phyloP scores from a whole-genome alignment of 2,888 invertebrate species.

The Synanthedon myopaeformis region DNA sequence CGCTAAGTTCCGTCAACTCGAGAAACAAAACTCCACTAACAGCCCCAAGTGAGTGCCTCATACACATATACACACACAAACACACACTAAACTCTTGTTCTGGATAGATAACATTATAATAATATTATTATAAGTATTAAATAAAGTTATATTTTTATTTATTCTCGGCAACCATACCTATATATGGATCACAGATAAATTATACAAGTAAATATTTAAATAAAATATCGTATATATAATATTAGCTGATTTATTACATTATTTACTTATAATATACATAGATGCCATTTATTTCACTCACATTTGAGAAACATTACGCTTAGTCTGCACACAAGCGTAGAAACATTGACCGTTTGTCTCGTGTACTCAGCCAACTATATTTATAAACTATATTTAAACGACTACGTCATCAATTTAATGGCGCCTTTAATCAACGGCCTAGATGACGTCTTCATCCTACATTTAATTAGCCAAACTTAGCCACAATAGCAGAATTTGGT shows the following conservation, averaged over 20 bases:
- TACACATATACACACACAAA: not conserved
- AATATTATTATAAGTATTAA: not conserved
- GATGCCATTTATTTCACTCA: not conserved
- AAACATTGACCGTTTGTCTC: not conserved
- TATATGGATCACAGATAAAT: slow-evolving; percentile 50
- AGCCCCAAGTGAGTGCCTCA: slow-evolving; percentile 79
- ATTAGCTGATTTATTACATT: slow-evolving; percentile 40
- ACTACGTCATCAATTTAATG: slow-evolving; percentile 1
- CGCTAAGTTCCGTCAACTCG: slow-evolving; percentile 92
- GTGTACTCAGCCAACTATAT: no score
- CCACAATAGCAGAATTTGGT: no score
- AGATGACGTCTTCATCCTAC: no score
- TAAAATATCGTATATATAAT: slow-evolving; percentile 35
- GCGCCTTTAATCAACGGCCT: no score
- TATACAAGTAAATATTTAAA: slow-evolving; percentile 51
- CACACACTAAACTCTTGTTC: not conserved
- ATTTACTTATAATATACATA: not conserved
- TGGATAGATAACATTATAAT: not conserved
- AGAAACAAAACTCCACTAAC: slow-evolving; percentile 85
- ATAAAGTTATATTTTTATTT: slow-evolving; percentile 14
- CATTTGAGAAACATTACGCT: slow-evolving; percentile 3
- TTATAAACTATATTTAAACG: not conserved
- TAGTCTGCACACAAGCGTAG: not conserved
- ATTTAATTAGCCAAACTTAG: no score
- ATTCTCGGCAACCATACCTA: slow-evolving; percentile 49